phyloP scores from a whole-genome alignment of 2,888 invertebrate genomes.

The Stenodema calcarata region DNA sequence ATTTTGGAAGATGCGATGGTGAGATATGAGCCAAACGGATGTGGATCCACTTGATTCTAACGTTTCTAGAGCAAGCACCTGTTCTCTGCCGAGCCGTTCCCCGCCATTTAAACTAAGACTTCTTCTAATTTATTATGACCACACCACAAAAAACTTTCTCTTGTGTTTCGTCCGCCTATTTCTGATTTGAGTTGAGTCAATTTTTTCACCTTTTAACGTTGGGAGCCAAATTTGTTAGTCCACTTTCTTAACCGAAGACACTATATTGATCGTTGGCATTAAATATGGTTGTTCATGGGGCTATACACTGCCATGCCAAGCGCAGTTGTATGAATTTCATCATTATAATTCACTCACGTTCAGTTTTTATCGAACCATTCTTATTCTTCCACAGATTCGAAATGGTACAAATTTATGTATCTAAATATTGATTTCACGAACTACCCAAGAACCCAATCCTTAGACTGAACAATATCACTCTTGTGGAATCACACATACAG shows the following conservation, averaged over 20 bases:
- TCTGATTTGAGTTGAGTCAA: not conserved
- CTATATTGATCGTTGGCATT: no score
- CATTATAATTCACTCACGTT: no score
- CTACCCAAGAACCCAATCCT: no score
- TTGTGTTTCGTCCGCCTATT: conserved; percentile 17
- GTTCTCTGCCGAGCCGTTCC: conserved; percentile 33
- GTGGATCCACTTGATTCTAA: conserved; percentile 15
- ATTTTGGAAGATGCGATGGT: not conserved
- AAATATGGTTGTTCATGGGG: no score
- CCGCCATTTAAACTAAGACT: conserved; percentile 40
- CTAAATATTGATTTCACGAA: no score
- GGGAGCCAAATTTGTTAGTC: not conserved
- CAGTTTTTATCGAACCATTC: no score
- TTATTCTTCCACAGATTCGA: no score
- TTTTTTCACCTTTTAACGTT: not conserved
- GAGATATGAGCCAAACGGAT: conserved; percentile 18
- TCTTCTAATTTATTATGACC: conserved; percentile 28
- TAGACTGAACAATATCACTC: no score
- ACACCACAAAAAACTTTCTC: conserved; percentile 32
- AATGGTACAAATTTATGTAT: no score
- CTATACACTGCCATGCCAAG: no score
- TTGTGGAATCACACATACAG: no score
- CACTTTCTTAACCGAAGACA: not conserved
- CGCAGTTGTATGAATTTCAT: no score
- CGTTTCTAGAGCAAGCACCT: conserved; percentile 36